Evolutionary conservation across 2,113 vertebrate species (phyloP), one percentile per base, ranked within the genome.

Genomic region (Lophura nycthemera): DNA sequence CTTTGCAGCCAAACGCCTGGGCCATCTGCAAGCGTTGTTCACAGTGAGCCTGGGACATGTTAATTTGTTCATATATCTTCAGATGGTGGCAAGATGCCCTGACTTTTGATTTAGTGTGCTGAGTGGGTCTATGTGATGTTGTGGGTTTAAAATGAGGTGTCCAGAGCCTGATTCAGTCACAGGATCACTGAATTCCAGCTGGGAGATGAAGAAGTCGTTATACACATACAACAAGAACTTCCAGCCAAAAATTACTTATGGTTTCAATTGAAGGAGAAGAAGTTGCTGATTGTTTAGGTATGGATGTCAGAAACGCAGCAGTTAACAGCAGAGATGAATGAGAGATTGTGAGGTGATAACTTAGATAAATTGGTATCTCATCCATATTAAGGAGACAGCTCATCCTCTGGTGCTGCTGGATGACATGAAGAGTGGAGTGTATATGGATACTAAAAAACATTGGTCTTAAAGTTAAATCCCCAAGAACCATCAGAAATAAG

Each of bases 401-500:
- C 95, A 95, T 93, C 87, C 83, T 94, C 84, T 7, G 82, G 50
- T 92, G 90, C 93, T 85, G 93, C 83, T 1, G 20, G 90, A 57
- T 91, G 89, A 94, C 96, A 94, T 11, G 86, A 95, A 95, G 83
- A 66, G 90, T 12, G 36, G 88, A 94, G 90, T 4, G 0, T 83
- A 91, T 81, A 91, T 57, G 91, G 93, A 90, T 93, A 86, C 95
- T 95, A 95, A 97, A 96, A 94, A 95, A 95, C 83, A 83, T 86
- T 94, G 94, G 88, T 96, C 91, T 95, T 97, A 97, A 95, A 96
- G 91, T 93, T 91, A 96, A 95, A 96, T 97, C 96, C 93, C 95
- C 79, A 86, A 92, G 92, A 96, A 93, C 88, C 86, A 74, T 85
- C 86, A 95, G 96, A 69, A 95, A 93, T 89, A 93, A 95, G 69